Base-by-base conservation (phyloP, 2,797 vertebrate genomes). In the Melanotaenia boesemani region DNA sequence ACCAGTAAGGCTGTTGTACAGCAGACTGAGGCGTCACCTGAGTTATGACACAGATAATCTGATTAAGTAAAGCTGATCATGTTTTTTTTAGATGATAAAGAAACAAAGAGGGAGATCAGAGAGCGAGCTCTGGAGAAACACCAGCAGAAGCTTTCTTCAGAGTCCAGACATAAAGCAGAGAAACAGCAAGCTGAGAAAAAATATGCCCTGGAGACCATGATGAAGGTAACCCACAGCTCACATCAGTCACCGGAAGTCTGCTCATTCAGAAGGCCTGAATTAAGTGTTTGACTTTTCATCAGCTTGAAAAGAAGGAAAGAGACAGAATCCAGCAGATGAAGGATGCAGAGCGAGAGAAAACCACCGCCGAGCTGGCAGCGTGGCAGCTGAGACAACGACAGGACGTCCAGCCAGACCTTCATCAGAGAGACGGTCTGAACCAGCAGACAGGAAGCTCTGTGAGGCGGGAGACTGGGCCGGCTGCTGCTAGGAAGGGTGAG, bases 301-400 rank as follows among this genome's bases (percentile, higher is more conserved):
- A 99, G 98, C 93, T 99, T 28, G 97, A 99, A 88, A 92, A 95
- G 68, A 91, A 94, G 58, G 94, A 96, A 86, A 94, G 94, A 87
- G 94, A 93, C 65, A 92, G 77, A 75, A 96, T 98, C 86, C 94
- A 97, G 91, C 87, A 91, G 82, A 82, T 94, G 61, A 99, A 98
- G 88, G 94, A 97, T 12, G 83, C 87, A 11, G 96, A 97, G 76
- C 82, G 93, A 30, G 85, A 87, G 69, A 96, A 92, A 81, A 95
- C 95, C 18, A 90, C 93, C 16, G 72, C 90, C 36, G 96, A 97
- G 66, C 70, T 99, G 84, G 94, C 95, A 77, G 88, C 85, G 0
- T 99, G 97, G 97, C 95, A 93, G 74, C 88, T 86, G 28, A 82
- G 84, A 52, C 92, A 93, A 78, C 88, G 72, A 52, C 70, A 92